phyloP scores from a whole-genome alignment of 2,888 invertebrate species.

The Liposcelis brunnea region DNA sequence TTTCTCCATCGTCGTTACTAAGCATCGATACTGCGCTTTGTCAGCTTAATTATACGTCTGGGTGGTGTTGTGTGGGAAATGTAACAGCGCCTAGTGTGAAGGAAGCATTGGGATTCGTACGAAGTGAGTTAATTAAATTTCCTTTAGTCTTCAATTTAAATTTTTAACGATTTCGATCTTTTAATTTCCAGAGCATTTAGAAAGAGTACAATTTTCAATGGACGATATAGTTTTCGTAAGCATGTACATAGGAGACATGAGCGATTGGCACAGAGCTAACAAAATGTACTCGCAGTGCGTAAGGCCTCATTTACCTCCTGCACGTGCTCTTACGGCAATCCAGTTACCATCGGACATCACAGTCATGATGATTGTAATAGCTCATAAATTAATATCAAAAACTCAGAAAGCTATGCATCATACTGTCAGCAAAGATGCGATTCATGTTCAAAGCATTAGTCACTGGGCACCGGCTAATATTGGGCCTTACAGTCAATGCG shows the following conservation, averaged over 20 bases:
- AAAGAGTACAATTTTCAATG: constrained; percentile 33
- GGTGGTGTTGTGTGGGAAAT: constrained; percentile 74
- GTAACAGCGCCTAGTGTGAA: constrained; percentile 19
- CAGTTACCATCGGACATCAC: constrained; percentile 54
- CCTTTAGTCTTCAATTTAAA: too few relatives aligned
- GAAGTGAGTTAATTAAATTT: constrained; percentile 45
- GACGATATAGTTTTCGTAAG: constrained; percentile 63
- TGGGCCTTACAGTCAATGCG: constrained; percentile 88
- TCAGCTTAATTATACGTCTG: constrained; percentile 34
- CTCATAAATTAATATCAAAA: constrained; percentile 29
- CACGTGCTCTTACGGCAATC: constrained; percentile 68
- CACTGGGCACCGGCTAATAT: constrained; percentile 98
- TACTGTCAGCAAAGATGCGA: constrained; percentile 41
- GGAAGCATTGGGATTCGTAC: constrained; percentile 56
- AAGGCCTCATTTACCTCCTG: constrained; percentile 63
- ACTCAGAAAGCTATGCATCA: constrained; percentile 19
- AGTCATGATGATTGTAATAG: constrained; percentile 59
- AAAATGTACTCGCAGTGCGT: constrained; percentile 57
- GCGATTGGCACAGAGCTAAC: constrained; percentile 59
- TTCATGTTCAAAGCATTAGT: constrained; percentile 90
- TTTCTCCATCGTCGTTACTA: too few relatives aligned
- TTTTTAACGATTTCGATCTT: too few relatives aligned
- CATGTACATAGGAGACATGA: constrained; percentile 70
- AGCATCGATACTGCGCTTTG: too few relatives aligned
- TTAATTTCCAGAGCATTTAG: constrained; percentile 32